A percentile compares a stretch with the other conserved stretches of the same genome.
Conservation (phyloP, 2,113 vertebrate genomes). For the Chrysemys picta region DNA sequence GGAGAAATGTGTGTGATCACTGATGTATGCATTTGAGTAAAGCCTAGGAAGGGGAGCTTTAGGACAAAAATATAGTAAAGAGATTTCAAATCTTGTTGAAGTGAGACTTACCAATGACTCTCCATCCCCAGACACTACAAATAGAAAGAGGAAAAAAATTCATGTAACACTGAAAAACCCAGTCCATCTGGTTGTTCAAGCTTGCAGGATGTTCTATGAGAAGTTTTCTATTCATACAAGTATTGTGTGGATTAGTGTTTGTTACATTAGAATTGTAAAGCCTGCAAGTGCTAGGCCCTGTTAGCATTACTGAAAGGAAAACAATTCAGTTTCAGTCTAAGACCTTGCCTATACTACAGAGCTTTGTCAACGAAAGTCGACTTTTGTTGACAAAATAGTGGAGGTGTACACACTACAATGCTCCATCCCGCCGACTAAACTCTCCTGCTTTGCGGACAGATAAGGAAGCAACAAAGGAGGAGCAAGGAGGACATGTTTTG, state of each 20-base stretch:
- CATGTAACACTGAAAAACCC: neutral
- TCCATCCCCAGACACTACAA: slow-evolving; percentile 88
- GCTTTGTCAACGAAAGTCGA: no score
- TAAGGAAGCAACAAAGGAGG: no score
- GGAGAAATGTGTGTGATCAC: rapidly evolving
- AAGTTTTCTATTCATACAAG: neutral
- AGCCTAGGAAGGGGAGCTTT: neutral
- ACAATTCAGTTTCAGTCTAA: neutral
- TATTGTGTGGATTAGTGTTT: neutral
- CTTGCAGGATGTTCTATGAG: neutral
- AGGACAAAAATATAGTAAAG: rapidly evolving
- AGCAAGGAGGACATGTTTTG: no score
- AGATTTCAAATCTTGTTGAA: neutral
- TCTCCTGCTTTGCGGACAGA: no score
- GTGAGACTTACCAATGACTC: slow-evolving; percentile 89
- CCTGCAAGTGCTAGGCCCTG: neutral
- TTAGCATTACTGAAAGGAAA: neutral
- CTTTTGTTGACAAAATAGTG: no score
- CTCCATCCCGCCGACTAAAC: no score
- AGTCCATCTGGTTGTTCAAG: neutral
- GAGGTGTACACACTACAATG: no score
- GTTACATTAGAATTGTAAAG: neutral
- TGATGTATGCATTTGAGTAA: rapidly evolving
- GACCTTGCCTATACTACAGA: no score
- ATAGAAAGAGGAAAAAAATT: slow-evolving; percentile 33